Evolutionary conservation across 2,797 vertebrate genomes (phyloP).

Genomic region (Peromyscus nudipes): DNA sequence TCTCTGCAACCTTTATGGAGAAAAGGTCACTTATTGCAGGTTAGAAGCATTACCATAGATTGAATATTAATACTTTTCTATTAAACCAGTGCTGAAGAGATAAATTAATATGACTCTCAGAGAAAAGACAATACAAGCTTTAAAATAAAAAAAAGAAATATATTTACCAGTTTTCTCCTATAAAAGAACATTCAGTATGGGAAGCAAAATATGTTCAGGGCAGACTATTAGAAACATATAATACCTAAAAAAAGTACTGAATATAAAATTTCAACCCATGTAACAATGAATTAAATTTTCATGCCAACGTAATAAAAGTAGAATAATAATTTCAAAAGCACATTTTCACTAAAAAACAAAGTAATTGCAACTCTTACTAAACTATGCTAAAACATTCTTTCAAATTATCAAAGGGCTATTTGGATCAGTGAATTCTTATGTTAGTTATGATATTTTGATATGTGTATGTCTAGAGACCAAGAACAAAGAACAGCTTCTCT

Average conservation of each 20-base stretch:
- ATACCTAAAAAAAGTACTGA: neutral
- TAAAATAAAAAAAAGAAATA: neutral
- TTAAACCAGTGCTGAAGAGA: neutral
- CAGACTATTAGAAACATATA: neutral
- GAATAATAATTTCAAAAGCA: neutral
- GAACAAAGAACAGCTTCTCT: neutral
- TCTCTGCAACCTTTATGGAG: neutral
- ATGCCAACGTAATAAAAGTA: neutral
- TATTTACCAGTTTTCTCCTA: neutral
- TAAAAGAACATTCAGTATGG: neutral
- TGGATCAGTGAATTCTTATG: neutral
- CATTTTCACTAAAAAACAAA: neutral
- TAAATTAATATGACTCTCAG: neutral
- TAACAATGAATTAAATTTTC: neutral
- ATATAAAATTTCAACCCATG: neutral
- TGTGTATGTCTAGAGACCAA: neutral
- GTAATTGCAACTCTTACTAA: neutral
- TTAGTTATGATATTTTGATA: neutral
- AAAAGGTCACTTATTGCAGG: neutral
- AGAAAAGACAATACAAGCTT: neutral
- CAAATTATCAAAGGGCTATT: neutral
- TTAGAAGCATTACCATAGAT: neutral
- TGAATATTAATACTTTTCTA: neutral
- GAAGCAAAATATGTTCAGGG: neutral
- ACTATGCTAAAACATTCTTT: conserved; percentile 13